Conservation (phyloP, 2,797 vertebrate species). For the Acipenser oxyrinchus region DNA sequence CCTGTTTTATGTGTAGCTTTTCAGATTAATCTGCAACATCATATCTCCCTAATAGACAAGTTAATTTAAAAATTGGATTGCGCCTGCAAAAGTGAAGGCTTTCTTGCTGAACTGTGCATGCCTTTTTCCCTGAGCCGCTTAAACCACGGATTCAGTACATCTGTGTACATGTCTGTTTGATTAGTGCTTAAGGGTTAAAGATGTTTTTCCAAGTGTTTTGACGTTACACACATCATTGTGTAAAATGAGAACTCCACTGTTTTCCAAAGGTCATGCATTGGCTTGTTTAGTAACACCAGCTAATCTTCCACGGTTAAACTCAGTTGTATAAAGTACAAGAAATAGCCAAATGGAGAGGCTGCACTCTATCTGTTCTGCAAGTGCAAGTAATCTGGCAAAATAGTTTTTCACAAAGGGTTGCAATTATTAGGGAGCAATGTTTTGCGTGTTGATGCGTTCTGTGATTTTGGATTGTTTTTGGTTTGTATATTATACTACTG, state of each 20-base stretch:
- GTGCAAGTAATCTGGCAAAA: no score
- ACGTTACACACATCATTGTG: neutral
- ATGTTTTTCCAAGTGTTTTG: neutral
- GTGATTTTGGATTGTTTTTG: no score
- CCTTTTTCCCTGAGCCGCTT: neutral
- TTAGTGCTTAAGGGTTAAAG: neutral
- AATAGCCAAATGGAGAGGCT: no score
- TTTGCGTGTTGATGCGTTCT: no score
- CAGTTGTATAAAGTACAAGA: no score
- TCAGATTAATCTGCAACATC: no score
- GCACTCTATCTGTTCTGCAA: no score
- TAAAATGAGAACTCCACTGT: neutral
- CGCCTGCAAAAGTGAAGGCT: neutral
- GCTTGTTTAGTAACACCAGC: neutral
- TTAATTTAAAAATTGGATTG: neutral
- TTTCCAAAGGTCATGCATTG: neutral
- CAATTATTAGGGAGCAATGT: no score
- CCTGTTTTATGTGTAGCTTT: no score
- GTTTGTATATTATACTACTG: no score
- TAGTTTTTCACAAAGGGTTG: no score
- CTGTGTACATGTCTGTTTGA: constrained; percentile 1
- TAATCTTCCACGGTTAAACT: no score
- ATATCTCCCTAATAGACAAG: neutral
- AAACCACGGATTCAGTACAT: neutral
- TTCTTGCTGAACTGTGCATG: neutral